Evolutionary conservation across 1,140 invertebrate species (phyloP), one percentile per base, ranked within the genome.

Genomic region (Drosophila sechellia): DNA sequence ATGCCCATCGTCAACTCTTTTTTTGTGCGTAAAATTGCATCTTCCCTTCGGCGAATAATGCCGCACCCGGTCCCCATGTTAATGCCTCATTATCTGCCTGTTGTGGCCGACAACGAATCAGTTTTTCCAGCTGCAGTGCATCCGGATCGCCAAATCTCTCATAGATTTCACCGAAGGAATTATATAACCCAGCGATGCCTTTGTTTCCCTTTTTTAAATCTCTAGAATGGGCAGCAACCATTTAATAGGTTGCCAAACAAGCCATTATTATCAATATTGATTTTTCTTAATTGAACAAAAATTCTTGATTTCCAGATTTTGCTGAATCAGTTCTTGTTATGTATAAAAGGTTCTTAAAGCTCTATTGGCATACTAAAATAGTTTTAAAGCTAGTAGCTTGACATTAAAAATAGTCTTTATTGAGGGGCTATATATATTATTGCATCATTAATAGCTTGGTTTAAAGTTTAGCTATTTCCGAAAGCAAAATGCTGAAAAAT

Each of bases 11-110:
- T 31, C 72, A 53, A 39, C 40, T 66, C 40, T 45, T 76, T 76
- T 70, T 76, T 76, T 76, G 72, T 76, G 72, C 71, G 72, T 76
- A 53, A 76, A 76, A 76, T 75, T 76, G 72, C 72, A 37, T 53
- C 73, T 54, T 75, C 54, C 64, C 64, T 63, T 68, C 12, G 59
- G 35, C 35, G 25, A 45, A 15, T 17, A 49, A 49, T 17, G n/a
- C 31, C 42, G 31, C 48, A 10, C 20, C 35, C 55, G 13, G 6
- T 5, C 17, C 42, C 42, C 42, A 20, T 20, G 4, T 6, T 49
- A 49, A 53, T 53, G 60, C 60, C 72, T 76, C 72, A 76, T 76
- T 76, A 76, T 76, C 74, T 60, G 61, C 61, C 63, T 34, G 69
- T 57, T 69, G 39, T 56, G 69, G 42, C 53, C 65, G 43, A 70